Base-by-base conservation (phyloP, 2,888 invertebrate species). In the Orthosia cruda region DNA sequence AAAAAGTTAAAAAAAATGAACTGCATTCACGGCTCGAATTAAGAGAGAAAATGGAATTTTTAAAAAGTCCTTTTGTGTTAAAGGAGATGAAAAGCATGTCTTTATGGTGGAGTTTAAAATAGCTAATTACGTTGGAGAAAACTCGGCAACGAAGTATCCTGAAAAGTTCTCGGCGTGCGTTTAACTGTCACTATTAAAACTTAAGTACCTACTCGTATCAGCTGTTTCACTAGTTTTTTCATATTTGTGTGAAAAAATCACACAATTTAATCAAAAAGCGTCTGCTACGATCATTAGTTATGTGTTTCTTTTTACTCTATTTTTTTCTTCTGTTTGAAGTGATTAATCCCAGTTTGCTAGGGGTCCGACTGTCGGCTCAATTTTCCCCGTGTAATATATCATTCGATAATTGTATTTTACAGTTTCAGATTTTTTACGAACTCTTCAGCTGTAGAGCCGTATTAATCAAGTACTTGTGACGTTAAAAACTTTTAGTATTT, bases 81-180 rank as follows among this genome's bases (percentile, higher is more conserved):
- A 85, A 85, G 83, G 77, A 91, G 89, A 91, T 90, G 90, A 93
- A 92, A 91, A 89, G 91, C 89, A 86, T 89, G 89, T 91, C 92
- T 84, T 91, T 92, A 90, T 89, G 90, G 87, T 89, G 85, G 88
- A 91, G 89, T 91, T 91, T 91, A 91, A 92, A 93, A 90, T 90
- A 90, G 90, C 92, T 92, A 93, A 93, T 93, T 93, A 92, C 86
- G 89, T 88, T 80, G 85, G 84, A 88, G 88, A 90, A 92, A 92
- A 92, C 88, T 81, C 87, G 76, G 75, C 77, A 73, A 77, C 83
- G 78, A 86, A 87, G 87, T 80, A 71, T 86, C 87, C 81, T 89
- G 87, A 82, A 90, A 92, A 91, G 84, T 91, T 91, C 75, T 71
- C 76, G 81, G 89, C 87, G 88, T 91, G 90, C 80, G 87, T 89